phyloP scores from a whole-genome alignment of 2,113 vertebrate genomes.

The Athene noctua region DNA sequence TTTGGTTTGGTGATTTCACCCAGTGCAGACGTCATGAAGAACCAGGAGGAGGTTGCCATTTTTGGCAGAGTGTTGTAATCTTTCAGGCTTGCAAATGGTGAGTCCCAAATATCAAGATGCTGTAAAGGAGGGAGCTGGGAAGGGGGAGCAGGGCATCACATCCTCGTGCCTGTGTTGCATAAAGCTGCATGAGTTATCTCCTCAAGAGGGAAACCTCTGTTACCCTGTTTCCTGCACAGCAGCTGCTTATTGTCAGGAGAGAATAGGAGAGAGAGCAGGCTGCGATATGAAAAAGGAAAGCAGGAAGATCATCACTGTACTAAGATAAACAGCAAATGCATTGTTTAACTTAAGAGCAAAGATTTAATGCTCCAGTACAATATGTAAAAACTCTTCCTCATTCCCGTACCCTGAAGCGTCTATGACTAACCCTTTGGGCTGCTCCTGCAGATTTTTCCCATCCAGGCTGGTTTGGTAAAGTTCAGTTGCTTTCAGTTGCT shows the following conservation, averaged over 20 bases:
- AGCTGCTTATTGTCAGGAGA: conserved; percentile 44
- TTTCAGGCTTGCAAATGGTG: background rate
- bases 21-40: background rate
- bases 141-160: background rate
- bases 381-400: background rate
- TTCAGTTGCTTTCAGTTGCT: background rate
- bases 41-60: conserved; percentile 7
- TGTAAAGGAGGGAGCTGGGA: background rate
- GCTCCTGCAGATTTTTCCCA: background rate
- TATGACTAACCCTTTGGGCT: background rate
- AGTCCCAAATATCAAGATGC: background rate
- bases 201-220: background rate
- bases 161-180: background rate
- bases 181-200: background rate
- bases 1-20: conserved; percentile 39
- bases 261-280: conserved; percentile 11
- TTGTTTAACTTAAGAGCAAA: conserved; percentile 39
- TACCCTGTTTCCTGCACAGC: conserved; percentile 26
- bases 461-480: background rate
- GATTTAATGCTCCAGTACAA: background rate
- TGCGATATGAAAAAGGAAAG: background rate
- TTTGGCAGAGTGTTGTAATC: background rate
- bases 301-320: conserved; percentile 60
- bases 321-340: conserved; percentile 30
- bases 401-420: background rate